These are phyloP conservation scores for Hypomesus transpacificus DNA, from an alignment of 2,113 vertebrate genomes.

Conservation along the genomic window DNA sequence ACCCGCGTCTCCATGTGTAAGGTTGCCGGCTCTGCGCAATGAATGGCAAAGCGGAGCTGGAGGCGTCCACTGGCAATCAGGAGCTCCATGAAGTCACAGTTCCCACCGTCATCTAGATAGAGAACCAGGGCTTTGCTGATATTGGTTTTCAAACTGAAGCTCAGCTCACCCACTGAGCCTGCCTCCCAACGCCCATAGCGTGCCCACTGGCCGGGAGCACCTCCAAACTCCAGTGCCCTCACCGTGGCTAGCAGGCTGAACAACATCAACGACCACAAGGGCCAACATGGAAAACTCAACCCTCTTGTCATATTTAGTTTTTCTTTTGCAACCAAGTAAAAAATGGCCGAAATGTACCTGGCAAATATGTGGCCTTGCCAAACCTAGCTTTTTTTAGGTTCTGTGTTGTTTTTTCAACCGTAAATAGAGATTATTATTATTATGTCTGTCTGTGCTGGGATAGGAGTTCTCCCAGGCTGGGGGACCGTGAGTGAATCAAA, in stretches of 20 bases:
- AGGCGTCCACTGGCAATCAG: constrained; percentile 80
- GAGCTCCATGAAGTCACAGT: constrained; percentile 93
- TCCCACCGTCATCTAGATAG: constrained; percentile 90
- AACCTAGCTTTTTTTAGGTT: too few species aligned
- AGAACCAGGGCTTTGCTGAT: constrained; percentile 83
- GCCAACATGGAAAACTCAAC: constrained; percentile 54
- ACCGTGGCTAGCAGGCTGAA: constrained; percentile 50
- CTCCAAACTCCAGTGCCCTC: constrained; percentile 81
- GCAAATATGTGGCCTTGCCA: too few species aligned
- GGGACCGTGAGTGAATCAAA: constrained; percentile 3
- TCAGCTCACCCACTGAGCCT: constrained; percentile 82
- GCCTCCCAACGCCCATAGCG: constrained; percentile 89
- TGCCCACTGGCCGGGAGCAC: constrained; percentile 87
- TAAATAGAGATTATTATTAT: constrained; percentile 28
- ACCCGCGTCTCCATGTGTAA: constrained; percentile 77
- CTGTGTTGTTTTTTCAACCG: constrained; percentile 6
- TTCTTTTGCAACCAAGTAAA: too few species aligned
- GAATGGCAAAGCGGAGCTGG: constrained; percentile 86
- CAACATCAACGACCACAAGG: constrained; percentile 61
- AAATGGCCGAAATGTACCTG: too few species aligned
- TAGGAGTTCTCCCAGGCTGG: constrained; percentile 13
- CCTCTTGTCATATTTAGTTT: constrained; percentile 54
- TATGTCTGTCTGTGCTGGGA: constrained; percentile 7
- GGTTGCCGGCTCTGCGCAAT: constrained; percentile 85
- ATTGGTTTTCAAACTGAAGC: constrained; percentile 90